Conservation (phyloP, 2,113 vertebrate species). For the Neolamprologus sp. region DNA sequence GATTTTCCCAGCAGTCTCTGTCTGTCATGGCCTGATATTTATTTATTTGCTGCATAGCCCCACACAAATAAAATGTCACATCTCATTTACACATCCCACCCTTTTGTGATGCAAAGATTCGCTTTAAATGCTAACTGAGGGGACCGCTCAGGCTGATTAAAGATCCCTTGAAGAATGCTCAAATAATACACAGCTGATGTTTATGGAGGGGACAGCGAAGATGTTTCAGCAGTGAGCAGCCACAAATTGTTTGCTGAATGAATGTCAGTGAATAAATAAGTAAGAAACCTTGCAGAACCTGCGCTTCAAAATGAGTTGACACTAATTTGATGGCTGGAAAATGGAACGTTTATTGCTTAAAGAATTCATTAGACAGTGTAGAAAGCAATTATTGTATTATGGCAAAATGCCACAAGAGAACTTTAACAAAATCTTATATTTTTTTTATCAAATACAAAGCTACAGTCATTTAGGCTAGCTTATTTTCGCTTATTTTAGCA, state of each 20-base stretch:
- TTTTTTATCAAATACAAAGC: not conserved
- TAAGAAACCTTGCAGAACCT: not conserved
- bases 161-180: constrained; percentile 56
- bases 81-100: constrained; percentile 72
- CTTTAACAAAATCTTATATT: not conserved
- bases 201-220: constrained; percentile 36
- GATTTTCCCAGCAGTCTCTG: constrained; percentile 74
- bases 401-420: not conserved
- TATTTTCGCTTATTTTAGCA: not conserved
- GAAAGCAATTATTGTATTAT: not conserved
- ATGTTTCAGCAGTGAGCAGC: not conserved
- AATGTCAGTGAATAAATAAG: constrained; percentile 18
- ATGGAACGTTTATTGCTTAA: not conserved
- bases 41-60: constrained; percentile 85
- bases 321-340: not conserved
- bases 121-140: constrained; percentile 66
- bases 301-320: not conserved
- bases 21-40: constrained; percentile 89
- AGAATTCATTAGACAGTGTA: not conserved
- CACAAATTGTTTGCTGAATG: constrained; percentile 34
- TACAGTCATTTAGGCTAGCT: not conserved
- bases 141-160: constrained; percentile 66
- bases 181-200: constrained; percentile 47
- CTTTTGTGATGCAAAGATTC: constrained; percentile 73
- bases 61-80: constrained; percentile 78